Evolutionary conservation across 2,113 vertebrate genomes (phyloP).

Genomic region (Xenopus tropicalis): UCB_Xtro_10.0 CM004451.2:28000001-28000500

Average conservation of each 20-base stretch:
- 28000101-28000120: too few species aligned
- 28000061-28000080: too few species aligned
- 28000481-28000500: not conserved
- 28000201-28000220: not conserved
- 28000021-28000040: too few species aligned
- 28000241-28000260: not conserved
- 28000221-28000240: not conserved
- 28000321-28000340: slow-evolving; percentile 13
- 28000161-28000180: too few species aligned
- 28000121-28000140: too few species aligned
- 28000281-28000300: not conserved
- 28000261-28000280: not conserved
- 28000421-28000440: not conserved
- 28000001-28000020: too few species aligned
- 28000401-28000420: slow-evolving; percentile 21
- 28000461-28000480: slow-evolving; percentile 29
- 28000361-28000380: slow-evolving; percentile 6
- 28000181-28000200: too few species aligned
- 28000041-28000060: too few species aligned
- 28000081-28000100: too few species aligned
- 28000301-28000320: too few species aligned
- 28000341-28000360: not conserved
- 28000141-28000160: too few species aligned
- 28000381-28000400: not conserved
- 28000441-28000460: slow-evolving; percentile 27